A percentile compares a stretch with the other conserved stretches of the same genome.
Conservation (phyloP, 2,797 vertebrate species). For the Hemibagrus guttatus region DNA sequence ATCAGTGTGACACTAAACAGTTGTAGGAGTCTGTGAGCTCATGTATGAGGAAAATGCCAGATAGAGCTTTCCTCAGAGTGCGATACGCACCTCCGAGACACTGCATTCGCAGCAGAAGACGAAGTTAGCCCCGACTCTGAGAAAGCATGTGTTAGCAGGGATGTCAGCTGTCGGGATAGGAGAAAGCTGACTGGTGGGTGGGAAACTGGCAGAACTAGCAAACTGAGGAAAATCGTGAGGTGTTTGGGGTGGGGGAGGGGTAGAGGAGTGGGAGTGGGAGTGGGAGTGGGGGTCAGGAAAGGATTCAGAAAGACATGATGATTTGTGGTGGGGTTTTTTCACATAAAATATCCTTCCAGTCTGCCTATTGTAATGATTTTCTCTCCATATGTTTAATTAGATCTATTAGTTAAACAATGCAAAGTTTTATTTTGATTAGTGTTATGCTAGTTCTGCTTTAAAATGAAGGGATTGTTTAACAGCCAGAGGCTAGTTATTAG, state of each 20-base stretch:
- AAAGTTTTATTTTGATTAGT: too few relatives aligned
- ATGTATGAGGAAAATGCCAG: background rate
- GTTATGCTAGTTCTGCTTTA: background rate
- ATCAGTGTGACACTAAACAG: background rate
- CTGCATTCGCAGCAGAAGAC: background rate
- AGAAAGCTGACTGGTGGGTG: background rate
- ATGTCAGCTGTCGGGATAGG: background rate
- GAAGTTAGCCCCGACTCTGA: background rate
- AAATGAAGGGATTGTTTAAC: background rate
- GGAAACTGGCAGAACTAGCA: background rate
- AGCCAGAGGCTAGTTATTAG: background rate
- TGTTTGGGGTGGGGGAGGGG: background rate
- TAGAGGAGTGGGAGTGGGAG: background rate
- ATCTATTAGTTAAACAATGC: too few relatives aligned
- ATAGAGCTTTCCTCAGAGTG: background rate
- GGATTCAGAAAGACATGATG: background rate
- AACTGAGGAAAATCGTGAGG: background rate
- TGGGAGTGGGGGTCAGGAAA: background rate
- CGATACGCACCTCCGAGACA: background rate
- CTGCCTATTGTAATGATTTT: background rate
- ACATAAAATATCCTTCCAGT: background rate
- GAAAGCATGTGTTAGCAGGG: background rate
- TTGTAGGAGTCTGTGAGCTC: background rate
- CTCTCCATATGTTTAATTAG: background rate
- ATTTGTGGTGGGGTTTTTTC: background rate